phyloP scores from a whole-genome alignment of 2,113 vertebrate genomes.

The Morone saxatilis region DNA sequence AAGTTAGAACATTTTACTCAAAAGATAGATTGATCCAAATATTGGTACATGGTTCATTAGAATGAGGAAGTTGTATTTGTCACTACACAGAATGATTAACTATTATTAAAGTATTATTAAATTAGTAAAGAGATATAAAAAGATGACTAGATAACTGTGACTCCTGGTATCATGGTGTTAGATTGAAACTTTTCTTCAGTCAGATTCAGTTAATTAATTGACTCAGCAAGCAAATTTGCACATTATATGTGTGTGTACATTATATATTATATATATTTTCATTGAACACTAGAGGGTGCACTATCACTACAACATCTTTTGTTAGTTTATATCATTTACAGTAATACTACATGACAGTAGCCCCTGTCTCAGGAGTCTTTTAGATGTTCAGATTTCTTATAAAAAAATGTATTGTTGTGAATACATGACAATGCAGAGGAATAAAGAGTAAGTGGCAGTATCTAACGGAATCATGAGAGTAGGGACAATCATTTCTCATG shows the following conservation, averaged over 20 bases:
- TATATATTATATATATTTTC: background rate
- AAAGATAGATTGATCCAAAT: background rate
- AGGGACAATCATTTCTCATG: background rate
- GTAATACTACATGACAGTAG: background rate
- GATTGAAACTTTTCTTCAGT: background rate
- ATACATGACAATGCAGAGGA: background rate
- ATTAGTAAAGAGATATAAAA: background rate
- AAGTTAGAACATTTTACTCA: background rate
- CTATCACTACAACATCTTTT: slow-evolving; percentile 35
- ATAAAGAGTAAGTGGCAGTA: slow-evolving; percentile 5
- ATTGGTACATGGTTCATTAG: background rate
- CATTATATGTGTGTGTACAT: too few relatives aligned
- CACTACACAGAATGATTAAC: background rate
- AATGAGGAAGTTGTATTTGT: background rate
- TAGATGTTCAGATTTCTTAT: background rate
- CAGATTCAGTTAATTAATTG: background rate
- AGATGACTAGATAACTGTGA: too few relatives aligned
- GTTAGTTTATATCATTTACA: background rate
- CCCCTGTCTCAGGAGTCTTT: background rate
- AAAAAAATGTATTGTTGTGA: background rate
- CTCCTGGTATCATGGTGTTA: background rate
- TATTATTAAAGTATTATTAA: background rate
- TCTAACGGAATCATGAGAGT: background rate
- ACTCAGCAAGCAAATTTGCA: background rate
- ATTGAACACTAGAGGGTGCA: slow-evolving; percentile 74